phyloP scores from a whole-genome alignment of 2,797 vertebrate genomes.

The Gambelia wislizenii region DNA sequence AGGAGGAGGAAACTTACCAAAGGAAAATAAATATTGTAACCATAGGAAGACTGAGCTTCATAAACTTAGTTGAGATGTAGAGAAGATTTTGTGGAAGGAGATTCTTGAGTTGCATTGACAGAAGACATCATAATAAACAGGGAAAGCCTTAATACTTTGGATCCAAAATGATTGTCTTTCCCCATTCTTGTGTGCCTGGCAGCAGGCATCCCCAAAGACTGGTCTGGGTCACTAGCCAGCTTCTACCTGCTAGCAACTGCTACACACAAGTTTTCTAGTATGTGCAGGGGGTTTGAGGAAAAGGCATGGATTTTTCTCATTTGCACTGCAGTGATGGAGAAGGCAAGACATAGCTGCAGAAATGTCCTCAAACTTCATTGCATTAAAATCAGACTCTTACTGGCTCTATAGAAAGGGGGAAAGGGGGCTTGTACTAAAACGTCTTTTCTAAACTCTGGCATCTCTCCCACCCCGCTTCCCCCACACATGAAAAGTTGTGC shows the following conservation, averaged over 20 bases:
- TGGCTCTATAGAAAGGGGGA: no score
- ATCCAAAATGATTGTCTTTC: background rate
- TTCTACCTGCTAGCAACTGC: background rate
- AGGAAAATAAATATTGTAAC: background rate
- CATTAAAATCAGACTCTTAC: no score
- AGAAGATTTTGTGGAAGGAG: background rate
- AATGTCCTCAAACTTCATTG: background rate
- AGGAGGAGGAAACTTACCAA: background rate
- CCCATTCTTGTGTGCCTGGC: background rate
- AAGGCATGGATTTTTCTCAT: background rate
- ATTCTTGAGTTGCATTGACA: background rate
- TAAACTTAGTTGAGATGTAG: background rate
- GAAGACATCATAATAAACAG: background rate
- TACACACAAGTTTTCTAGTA: background rate
- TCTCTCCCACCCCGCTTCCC: background rate
- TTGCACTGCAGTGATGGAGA: background rate
- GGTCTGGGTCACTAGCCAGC: background rate
- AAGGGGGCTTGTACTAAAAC: no score
- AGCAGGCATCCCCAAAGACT: background rate
- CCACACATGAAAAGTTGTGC: background rate
- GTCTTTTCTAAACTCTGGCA: background rate
- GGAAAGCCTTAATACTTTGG: background rate
- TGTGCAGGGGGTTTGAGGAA: background rate
- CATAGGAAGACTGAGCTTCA: slow-evolving; percentile 11
- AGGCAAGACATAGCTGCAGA: background rate